Base-by-base conservation (phyloP, 2,797 vertebrate genomes). In the Lutjanus campechanus region DNA sequence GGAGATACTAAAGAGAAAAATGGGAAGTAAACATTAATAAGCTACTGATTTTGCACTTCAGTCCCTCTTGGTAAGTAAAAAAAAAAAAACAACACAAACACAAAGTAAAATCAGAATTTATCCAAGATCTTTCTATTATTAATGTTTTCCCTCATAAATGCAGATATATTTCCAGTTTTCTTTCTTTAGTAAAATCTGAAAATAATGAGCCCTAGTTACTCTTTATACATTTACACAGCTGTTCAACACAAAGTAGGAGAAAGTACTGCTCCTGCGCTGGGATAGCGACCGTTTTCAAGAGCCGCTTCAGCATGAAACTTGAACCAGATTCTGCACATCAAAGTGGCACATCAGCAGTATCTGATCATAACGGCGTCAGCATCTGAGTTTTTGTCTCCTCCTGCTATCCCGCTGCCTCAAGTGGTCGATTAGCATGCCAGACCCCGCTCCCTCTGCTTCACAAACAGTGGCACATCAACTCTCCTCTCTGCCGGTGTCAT, bases 371-470 rank as follows among this genome's bases (percentile, higher is more conserved):
- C 70, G 8, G 75, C 44, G 5, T 47, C 78, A 70, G 3, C 65
- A 22, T 77, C 63, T 43, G 65, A 76, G 59, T 76, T 83, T 79
- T 74, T 66, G 20, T 66, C 73, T 65, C 61, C 55, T 71, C 47
- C 51, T 20, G 54, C 40, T 44, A 0, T 77, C 62, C 69, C 67
- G 59, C 71, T 25, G 68, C 66, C 75, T 87, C 56, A 54, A 79
- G 68, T 70, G 61, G 76, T 66, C 51, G 55, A 89, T 92, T 88
- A 89, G 51, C 75, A 89, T 87, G 83, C 86, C 69, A 67, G 69
- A 55, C 65, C 56, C 19, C 3, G 1, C 69, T 89, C 41, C 49
- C 63, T 76, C 60, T 65, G 44, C 72, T 73, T 62, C 22, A 49
- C 55, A 61, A 41, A 69, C 67, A 55, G 66, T 20, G 5, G n/a